Percentiles rank a stretch among this genome's conserved stretches.
Conservation (phyloP, 2,888 invertebrate species). For the Coecobrya sp. region DNA sequence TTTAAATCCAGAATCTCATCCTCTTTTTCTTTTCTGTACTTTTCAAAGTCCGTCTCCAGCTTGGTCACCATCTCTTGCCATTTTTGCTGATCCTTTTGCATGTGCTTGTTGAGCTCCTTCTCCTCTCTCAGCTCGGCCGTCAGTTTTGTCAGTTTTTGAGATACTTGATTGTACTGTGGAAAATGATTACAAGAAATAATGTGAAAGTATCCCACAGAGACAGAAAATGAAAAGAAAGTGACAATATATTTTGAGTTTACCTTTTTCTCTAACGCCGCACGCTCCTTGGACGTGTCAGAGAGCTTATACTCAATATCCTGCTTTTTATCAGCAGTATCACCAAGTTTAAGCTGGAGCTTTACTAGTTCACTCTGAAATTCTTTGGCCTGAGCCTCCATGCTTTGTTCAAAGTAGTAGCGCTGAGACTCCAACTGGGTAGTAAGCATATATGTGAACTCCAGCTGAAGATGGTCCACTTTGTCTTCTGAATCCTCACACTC, state of each 20-base stretch:
- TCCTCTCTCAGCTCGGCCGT: conserved; percentile 94
- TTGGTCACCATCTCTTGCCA: conserved; percentile 91
- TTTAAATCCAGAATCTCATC: conserved; percentile 93
- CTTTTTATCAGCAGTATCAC: conserved; percentile 67
- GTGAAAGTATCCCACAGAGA: too few species aligned
- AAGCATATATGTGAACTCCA: conserved; percentile 98
- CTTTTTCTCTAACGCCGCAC: conserved; percentile 92
- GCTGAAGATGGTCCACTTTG: conserved; percentile 97
- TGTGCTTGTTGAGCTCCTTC: conserved; percentile 93
- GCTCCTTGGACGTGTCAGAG: conserved; percentile 90
- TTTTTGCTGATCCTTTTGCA: conserved; percentile 92
- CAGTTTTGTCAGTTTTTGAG: conserved; percentile 90
- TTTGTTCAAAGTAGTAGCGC: conserved; percentile 96
- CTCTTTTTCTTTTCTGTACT: conserved; percentile 88
- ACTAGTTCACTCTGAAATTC: conserved; percentile 86
- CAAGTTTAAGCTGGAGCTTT: conserved; percentile 74
- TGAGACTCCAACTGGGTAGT: conserved; percentile 98
- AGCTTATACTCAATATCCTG: conserved; percentile 87
- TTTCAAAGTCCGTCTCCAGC: conserved; percentile 89
- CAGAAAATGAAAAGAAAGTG: not conserved
- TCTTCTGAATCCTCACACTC: conserved; percentile 89
- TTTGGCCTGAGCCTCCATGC: conserved; percentile 89
- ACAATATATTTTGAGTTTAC: too few species aligned
- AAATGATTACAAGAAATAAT: too few species aligned
- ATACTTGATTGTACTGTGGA: conserved; percentile 86